phyloP scores from a whole-genome alignment of 1,140 invertebrate genomes.

The Tetramorium parvispinum region DNA sequence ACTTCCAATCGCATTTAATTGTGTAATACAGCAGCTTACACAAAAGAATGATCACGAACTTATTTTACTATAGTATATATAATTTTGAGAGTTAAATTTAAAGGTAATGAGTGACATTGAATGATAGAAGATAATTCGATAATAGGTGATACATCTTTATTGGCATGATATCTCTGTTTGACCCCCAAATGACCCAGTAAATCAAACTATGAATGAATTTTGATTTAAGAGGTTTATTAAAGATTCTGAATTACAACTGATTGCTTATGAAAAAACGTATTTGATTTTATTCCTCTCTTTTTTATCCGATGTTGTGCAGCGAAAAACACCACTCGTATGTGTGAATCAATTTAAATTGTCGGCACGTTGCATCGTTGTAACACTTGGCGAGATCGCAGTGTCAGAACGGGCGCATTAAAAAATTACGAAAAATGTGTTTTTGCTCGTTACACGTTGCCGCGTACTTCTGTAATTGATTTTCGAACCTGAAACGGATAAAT shows the following conservation, averaged over 20 bases:
- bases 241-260: constrained; percentile 37
- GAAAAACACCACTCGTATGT: constrained; percentile 44
- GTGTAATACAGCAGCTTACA: neutral
- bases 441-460: constrained; percentile 50
- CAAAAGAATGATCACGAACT: constrained; percentile 37
- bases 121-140: constrained; percentile 32
- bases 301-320: constrained; percentile 20
- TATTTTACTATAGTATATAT: neutral
- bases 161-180: constrained; percentile 25
- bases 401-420: constrained; percentile 49
- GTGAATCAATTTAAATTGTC: constrained; percentile 57
- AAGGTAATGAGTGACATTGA: constrained; percentile 17
- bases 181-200: constrained; percentile 20
- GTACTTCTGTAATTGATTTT: constrained; percentile 56
- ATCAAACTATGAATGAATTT: constrained; percentile 49
- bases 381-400: constrained; percentile 49
- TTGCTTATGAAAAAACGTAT: constrained; percentile 14
- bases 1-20: neutral
- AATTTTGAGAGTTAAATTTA: constrained; percentile 29
- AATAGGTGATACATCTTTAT: constrained; percentile 47
- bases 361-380: constrained; percentile 41
- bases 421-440: constrained; percentile 59
- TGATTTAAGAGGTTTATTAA: constrained; percentile 46
- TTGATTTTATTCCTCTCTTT: constrained; percentile 46
- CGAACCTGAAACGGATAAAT: constrained; percentile 57